Evolutionary conservation across 2,797 vertebrate genomes (phyloP).

Genomic region (Poeciliopsis gracilis): DNA sequence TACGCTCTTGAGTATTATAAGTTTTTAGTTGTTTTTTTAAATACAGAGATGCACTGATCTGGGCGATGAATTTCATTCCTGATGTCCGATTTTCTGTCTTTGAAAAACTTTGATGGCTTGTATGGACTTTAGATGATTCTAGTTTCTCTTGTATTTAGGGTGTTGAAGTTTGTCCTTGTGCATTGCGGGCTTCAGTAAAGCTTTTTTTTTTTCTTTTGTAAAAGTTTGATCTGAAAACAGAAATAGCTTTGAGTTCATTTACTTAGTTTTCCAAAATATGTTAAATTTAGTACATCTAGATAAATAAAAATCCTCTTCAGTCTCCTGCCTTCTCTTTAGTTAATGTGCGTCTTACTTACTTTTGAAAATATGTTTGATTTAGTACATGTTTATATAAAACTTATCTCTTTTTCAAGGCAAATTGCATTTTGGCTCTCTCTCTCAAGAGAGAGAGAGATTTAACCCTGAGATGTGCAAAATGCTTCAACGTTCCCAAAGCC

Average conservation of each 20-base stretch:
- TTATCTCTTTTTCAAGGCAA: neutral
- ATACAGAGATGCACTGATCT: neutral
- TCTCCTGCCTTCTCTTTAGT: no score
- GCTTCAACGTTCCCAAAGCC: neutral
- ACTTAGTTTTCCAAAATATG: neutral
- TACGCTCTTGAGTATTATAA: neutral
- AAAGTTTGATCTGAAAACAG: no score
- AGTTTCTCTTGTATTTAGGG: neutral
- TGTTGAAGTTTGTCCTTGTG: no score
- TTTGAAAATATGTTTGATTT: neutral
- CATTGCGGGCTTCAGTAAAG: neutral
- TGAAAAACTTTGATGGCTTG: neutral
- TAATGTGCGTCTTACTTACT: no score
- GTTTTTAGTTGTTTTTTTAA: neutral
- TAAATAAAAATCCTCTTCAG: neutral
- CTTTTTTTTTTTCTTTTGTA: neutral
- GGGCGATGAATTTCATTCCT: neutral
- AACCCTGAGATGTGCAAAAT: neutral
- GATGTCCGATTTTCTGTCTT: neutral
- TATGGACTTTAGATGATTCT: neutral
- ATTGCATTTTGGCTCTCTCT: neutral
- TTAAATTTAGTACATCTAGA: neutral
- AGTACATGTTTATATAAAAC: neutral
- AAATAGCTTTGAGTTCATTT: neutral
- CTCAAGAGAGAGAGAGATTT: neutral